phyloP scores from a whole-genome alignment of 1,140 invertebrate species.

The Branchinecta lindahli region DNA sequence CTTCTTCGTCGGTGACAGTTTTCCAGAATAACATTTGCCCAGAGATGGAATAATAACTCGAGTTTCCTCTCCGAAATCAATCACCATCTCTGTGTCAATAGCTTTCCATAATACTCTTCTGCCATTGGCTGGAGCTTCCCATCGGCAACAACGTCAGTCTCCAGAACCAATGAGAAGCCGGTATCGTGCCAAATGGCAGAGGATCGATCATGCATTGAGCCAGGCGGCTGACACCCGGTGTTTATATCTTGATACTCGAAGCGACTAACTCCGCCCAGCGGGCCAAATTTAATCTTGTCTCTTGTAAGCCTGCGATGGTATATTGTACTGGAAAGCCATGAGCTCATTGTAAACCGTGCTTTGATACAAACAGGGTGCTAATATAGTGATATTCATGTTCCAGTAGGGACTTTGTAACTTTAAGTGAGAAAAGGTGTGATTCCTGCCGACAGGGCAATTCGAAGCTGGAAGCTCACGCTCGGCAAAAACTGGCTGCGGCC shows the following conservation, averaged over 20 bases:
- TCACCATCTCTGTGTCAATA: slow-evolving; percentile 8
- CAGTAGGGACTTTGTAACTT: no score
- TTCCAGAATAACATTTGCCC: slow-evolving; percentile 8
- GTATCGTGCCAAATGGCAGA: background rate
- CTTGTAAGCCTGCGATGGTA: background rate
- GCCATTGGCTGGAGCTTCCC: background rate
- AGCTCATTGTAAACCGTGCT: background rate
- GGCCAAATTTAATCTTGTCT: slow-evolving; percentile 2
- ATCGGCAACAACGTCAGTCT: background rate
- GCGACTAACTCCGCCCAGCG: slow-evolving; percentile 1
- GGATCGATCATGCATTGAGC: slow-evolving; percentile 6
- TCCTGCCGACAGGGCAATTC: background rate
- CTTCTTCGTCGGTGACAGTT: background rate
- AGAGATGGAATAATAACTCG: slow-evolving; percentile 8
- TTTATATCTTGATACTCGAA: slow-evolving; percentile 6
- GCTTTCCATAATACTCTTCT: slow-evolving; percentile 9
- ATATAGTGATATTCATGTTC: no score
- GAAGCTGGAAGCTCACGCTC: background rate
- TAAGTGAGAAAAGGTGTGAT: no score
- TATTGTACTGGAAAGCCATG: background rate
- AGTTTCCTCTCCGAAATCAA: slow-evolving; percentile 10
- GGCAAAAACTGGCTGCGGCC: slow-evolving; percentile 2
- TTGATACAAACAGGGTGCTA: background rate
- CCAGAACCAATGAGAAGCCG: background rate
- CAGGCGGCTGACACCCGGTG: slow-evolving; percentile 1